phyloP scores from a whole-genome alignment of 2,888 invertebrate genomes.

The Chesias legatella region DNA sequence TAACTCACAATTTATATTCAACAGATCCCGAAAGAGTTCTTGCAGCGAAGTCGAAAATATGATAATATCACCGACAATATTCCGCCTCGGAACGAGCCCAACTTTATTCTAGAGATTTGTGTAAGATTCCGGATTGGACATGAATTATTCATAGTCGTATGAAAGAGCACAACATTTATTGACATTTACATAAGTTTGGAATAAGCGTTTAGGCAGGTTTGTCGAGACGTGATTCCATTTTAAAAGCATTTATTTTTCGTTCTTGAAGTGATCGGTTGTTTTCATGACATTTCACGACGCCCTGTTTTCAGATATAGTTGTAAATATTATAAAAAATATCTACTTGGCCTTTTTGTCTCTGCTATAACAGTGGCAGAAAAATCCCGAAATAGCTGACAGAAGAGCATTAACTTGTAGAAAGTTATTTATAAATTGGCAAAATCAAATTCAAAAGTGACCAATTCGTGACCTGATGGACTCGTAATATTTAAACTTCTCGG shows the following conservation, averaged over 20 bases:
- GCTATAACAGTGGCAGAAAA: too few species aligned
- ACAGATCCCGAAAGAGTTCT: conserved; percentile 15
- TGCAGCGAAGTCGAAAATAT: conserved; percentile 20
- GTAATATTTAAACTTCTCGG: too few species aligned
- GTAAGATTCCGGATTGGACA: conserved; percentile 12
- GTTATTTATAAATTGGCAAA: too few species aligned
- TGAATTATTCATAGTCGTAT: conserved; percentile 20
- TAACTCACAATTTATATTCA: conserved; percentile 28
- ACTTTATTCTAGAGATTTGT: conserved; percentile 16
- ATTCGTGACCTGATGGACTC: too few species aligned
- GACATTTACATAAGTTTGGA: conserved; percentile 20
- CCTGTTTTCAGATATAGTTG: too few species aligned
- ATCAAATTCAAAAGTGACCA: too few species aligned
- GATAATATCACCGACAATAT: conserved; percentile 21
- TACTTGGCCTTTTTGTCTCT: too few species aligned
- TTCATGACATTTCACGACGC: too few species aligned
- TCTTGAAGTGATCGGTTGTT: too few species aligned
- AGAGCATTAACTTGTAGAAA: too few species aligned
- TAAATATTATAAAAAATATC: too few species aligned
- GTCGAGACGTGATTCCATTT: neutral
- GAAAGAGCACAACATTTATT: conserved; percentile 20
- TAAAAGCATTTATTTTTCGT: neutral
- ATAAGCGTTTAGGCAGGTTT: conserved; percentile 10
- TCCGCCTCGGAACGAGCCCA: conserved; percentile 12
- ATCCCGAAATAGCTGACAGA: too few species aligned